phyloP scores from a whole-genome alignment of 1,140 invertebrate species.

The Caenorhabditis briggsae region DNA sequence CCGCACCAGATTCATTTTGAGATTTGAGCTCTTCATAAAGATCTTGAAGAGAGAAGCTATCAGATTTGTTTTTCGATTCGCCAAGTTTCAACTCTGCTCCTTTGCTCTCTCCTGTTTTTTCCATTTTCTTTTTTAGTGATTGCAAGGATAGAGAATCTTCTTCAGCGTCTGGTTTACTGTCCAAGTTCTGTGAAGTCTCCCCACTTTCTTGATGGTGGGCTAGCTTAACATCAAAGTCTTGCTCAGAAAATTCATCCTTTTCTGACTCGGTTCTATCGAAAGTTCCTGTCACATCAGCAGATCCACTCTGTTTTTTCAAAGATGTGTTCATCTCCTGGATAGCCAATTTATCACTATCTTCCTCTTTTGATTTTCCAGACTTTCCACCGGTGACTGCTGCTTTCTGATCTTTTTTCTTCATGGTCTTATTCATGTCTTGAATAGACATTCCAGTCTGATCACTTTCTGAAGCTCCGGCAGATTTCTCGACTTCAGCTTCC shows the following conservation, averaged over 20 bases:
- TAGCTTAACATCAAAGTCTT: not conserved
- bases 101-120: not conserved
- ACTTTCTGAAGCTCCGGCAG: not conserved
- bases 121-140: not conserved
- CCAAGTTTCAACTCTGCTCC: not conserved
- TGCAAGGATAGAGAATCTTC: not conserved
- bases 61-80: not conserved
- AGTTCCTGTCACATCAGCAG: not conserved
- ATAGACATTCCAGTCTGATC: slow-evolving; percentile 6
- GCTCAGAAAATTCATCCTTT: not conserved
- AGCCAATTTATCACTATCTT: not conserved
- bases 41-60: slow-evolving; percentile 12
- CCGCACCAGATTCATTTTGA: not conserved
- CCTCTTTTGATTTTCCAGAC: not conserved
- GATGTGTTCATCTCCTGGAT: not conserved
- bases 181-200: not conserved
- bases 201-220: not conserved
- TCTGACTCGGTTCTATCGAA: not conserved
- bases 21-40: slow-evolving; percentile 47
- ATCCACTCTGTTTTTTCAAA: not conserved
- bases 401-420: not conserved
- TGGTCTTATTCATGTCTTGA: not conserved
- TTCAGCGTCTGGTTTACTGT: not conserved
- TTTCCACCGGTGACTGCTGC: not conserved
- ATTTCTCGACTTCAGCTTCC: not conserved